phyloP scores from a whole-genome alignment of 1,140 invertebrate species.

The Eriosoma lanigerum region DNA sequence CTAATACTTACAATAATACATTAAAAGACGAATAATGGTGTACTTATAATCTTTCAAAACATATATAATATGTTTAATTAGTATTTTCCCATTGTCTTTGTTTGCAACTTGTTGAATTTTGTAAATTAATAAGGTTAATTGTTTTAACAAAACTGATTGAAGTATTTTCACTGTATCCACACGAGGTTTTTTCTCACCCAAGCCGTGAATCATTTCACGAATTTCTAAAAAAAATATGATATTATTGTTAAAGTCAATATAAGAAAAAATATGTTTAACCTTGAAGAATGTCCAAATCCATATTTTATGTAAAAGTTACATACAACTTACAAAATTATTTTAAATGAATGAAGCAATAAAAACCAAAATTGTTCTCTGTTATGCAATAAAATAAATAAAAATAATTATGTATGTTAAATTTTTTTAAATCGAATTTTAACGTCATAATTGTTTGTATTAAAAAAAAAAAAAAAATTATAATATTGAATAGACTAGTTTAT shows the following conservation, averaged over 20 bases:
- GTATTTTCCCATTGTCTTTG: neutral
- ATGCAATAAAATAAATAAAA: too few species aligned
- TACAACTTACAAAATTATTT: neutral
- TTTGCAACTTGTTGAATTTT: neutral
- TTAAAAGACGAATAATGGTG: neutral
- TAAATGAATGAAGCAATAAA: neutral
- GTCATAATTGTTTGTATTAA: too few species aligned
- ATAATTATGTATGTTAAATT: too few species aligned
- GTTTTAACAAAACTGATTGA: constrained; percentile 1
- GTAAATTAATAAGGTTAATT: constrained; percentile 14
- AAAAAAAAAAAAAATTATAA: too few species aligned
- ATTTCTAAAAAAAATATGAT: constrained; percentile 28
- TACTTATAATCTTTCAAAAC: neutral
- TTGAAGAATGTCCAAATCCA: neutral
- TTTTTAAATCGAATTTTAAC: too few species aligned
- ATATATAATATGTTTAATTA: neutral
- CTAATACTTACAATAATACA: constrained; percentile 60
- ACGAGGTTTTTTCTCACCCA: constrained; percentile 5
- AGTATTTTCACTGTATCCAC: neutral
- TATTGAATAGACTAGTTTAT: too few species aligned
- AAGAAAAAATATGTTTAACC: neutral
- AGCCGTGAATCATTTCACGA: constrained; percentile 22
- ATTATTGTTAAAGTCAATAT: too few species aligned
- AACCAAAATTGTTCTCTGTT: neutral
- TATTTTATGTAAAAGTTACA: neutral